Evolutionary conservation across 2,113 vertebrate species (phyloP).

Genomic region (Ovibos moschatus): DNA sequence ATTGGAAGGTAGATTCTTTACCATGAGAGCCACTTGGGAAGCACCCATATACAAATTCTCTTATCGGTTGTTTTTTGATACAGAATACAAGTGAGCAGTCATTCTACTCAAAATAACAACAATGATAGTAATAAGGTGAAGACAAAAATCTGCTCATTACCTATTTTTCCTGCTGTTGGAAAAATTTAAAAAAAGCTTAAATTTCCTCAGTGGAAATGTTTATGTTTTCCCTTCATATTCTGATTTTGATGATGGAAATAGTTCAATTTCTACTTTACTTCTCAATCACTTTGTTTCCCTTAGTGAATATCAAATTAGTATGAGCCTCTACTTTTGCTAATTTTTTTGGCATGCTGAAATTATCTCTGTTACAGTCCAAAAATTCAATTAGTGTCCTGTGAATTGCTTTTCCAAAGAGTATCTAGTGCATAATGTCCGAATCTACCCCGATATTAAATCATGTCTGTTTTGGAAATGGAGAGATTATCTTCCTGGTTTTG

Average conservation of each 20-base stretch:
- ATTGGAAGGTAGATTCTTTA: neutral
- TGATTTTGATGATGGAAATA: neutral
- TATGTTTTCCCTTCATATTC: neutral
- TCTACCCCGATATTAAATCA: neutral
- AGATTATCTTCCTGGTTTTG: neutral
- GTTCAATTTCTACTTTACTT: neutral
- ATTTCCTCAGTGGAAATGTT: neutral
- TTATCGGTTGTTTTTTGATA: neutral
- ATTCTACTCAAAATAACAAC: neutral
- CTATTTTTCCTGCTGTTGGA: too few relatives aligned
- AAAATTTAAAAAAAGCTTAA: neutral
- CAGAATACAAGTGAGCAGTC: neutral
- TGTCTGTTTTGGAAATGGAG: neutral
- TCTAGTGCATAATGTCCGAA: neutral
- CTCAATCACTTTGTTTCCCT: neutral
- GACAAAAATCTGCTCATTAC: neutral
- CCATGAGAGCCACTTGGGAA: neutral
- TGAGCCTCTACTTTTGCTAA: neutral
- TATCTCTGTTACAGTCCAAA: neutral
- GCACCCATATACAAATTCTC: neutral
- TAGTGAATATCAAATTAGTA: neutral
- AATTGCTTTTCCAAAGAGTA: neutral
- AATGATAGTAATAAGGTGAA: neutral
- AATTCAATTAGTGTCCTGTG: neutral
- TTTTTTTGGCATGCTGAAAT: neutral